phyloP scores from a whole-genome alignment of 2,888 invertebrate species.

The Blastobasis lacticolella region DNA sequence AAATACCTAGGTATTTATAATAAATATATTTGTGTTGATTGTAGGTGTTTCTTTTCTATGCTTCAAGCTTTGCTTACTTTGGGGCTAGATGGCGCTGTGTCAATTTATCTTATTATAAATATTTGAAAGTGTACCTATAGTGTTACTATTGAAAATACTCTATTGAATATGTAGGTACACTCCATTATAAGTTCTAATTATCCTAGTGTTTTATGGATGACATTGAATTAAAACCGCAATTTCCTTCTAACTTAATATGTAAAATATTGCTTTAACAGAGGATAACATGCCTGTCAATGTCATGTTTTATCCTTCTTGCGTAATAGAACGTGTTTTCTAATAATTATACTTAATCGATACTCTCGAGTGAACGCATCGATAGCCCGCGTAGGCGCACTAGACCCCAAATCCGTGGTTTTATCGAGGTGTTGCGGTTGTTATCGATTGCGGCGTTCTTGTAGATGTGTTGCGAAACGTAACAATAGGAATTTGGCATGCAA shows the following conservation, averaged over 20 bases:
- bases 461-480: slow-evolving; percentile 37
- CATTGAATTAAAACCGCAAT: neutral
- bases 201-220: too few relatives aligned
- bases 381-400: neutral
- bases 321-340: neutral
- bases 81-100: too few relatives aligned
- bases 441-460: slow-evolving; percentile 24
- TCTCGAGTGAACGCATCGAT: neutral
- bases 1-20: too few relatives aligned
- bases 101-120: too few relatives aligned
- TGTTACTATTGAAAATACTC: too few relatives aligned
- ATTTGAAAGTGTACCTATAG: too few relatives aligned
- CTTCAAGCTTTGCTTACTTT: too few relatives aligned
- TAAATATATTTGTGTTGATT: too few relatives aligned
- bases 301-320: neutral
- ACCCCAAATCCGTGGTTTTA: neutral
- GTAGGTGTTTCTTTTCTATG: too few relatives aligned
- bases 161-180: too few relatives aligned
- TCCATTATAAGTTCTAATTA: too few relatives aligned
- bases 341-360: neutral
- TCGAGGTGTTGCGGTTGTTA: neutral
- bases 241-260: slow-evolving; percentile 6
- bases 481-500: slow-evolving; percentile 46
- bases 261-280: slow-evolving; percentile 3
- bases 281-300: slow-evolving; percentile 1